phyloP scores from a whole-genome alignment of 1,140 invertebrate species.

The Cyrtorhinus lividipennis region DNA sequence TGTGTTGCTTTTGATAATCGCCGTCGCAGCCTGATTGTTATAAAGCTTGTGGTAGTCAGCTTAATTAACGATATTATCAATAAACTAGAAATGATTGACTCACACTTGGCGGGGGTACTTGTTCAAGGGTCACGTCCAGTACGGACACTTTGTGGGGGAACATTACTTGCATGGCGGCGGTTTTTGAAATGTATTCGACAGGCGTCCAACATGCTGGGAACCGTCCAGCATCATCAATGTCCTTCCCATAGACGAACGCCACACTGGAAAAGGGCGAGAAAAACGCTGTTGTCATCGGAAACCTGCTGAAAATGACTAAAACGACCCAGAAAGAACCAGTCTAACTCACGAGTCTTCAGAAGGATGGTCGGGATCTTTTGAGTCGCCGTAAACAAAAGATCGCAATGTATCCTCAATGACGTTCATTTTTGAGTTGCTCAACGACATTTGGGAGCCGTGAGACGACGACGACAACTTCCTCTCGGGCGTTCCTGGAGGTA shows the following conservation, averaged over 20 bases:
- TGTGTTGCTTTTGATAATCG: too few species aligned
- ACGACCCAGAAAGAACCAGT: too few species aligned
- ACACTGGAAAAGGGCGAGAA: constrained; percentile 6
- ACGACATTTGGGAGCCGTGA: neutral
- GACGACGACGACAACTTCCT: neutral
- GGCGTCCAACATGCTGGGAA: constrained; percentile 25
- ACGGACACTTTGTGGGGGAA: constrained; percentile 22
- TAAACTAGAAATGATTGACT: too few species aligned
- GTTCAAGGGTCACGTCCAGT: constrained; percentile 17
- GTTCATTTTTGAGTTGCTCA: constrained; percentile 5
- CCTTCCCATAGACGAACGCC: neutral
- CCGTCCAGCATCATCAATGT: constrained; percentile 6
- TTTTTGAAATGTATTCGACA: constrained; percentile 21
- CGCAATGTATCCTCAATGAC: constrained; percentile 19
- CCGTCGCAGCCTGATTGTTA: too few species aligned
- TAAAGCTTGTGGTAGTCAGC: too few species aligned
- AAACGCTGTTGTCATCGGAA: neutral
- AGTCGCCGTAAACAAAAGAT: constrained; percentile 17
- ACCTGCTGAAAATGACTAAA: neutral
- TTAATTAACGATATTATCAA: too few species aligned
- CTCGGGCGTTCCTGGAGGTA: neutral
- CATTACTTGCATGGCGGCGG: constrained; percentile 21
- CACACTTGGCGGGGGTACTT: constrained; percentile 20
- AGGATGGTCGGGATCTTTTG: constrained; percentile 18
- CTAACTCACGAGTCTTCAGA: constrained; percentile 19